Evolutionary conservation across 1,140 invertebrate species (phyloP).

Genomic region (Diabrotica virgifera): DNA sequence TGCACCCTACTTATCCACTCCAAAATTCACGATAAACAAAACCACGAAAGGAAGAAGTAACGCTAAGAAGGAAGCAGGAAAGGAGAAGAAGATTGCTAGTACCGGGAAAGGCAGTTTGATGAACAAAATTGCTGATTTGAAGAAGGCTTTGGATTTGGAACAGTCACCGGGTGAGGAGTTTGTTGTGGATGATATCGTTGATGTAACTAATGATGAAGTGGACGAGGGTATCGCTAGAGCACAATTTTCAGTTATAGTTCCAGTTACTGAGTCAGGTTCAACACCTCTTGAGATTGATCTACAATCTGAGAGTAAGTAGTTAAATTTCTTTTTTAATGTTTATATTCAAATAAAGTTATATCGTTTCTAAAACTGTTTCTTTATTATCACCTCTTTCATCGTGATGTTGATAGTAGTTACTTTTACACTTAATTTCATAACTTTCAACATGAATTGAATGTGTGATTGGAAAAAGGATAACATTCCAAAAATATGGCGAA

Average conservation of each 20-base stretch:
- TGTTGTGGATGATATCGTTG: background rate
- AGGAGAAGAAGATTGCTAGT: slow-evolving; percentile 33
- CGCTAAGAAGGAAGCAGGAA: slow-evolving; percentile 24
- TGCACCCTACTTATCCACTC: slow-evolving; percentile 37
- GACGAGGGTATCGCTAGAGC: background rate
- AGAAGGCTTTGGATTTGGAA: background rate
- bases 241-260: no score
- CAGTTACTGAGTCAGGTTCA: no score
- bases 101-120: slow-evolving; percentile 20
- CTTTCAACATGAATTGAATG: slow-evolving; percentile 39
- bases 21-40: slow-evolving; percentile 34
- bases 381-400: slow-evolving; percentile 15
- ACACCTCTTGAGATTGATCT: no score
- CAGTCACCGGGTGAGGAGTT: background rate
- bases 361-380: background rate
- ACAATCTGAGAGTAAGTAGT: no score
- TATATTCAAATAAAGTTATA: no score
- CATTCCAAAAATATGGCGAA: no score
- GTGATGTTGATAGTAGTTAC: no score
- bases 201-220: background rate
- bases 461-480: no score
- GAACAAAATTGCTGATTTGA: background rate
- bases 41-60: slow-evolving; percentile 33
- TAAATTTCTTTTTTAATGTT: no score
- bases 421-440: no score